phyloP scores from a whole-genome alignment of 2,797 vertebrate species.

The Tapirus indicus region DNA sequence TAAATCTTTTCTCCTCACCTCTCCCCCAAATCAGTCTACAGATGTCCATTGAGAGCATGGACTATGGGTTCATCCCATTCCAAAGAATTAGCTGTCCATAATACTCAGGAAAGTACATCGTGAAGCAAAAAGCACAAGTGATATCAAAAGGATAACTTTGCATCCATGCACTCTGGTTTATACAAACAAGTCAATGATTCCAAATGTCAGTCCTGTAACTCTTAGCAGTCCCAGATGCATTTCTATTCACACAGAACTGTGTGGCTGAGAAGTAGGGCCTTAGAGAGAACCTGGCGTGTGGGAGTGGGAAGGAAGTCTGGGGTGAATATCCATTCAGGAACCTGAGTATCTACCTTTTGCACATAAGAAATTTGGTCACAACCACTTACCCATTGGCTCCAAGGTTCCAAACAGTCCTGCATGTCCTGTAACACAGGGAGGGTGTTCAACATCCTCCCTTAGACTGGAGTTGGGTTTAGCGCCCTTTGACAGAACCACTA shows the following conservation, averaged over 20 bases:
- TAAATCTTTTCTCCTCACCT: constrained; percentile 16
- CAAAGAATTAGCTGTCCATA: not conserved
- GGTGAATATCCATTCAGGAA: not conserved
- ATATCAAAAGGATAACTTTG: not conserved
- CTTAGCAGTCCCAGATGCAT: not conserved
- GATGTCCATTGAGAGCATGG: not conserved
- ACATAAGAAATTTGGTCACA: not conserved
- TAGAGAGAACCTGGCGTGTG: not conserved
- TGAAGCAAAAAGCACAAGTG: not conserved
- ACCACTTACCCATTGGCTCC: not conserved
- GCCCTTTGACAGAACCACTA: not conserved
- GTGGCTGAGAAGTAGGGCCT: not conserved
- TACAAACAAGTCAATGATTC: not conserved
- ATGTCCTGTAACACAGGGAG: not conserved
- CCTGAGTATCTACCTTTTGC: not conserved
- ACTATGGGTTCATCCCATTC: not conserved
- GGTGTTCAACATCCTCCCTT: not conserved
- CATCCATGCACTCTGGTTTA: not conserved
- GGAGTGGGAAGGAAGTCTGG: not conserved
- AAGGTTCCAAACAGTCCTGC: not conserved
- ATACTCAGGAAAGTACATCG: not conserved
- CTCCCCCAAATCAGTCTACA: not conserved
- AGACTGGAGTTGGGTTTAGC: not conserved
- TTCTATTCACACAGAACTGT: not conserved
- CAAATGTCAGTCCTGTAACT: not conserved